Evolutionary conservation across 2,113 vertebrate species (phyloP).

Genomic region (Thinocorus orbignyianus): DNA sequence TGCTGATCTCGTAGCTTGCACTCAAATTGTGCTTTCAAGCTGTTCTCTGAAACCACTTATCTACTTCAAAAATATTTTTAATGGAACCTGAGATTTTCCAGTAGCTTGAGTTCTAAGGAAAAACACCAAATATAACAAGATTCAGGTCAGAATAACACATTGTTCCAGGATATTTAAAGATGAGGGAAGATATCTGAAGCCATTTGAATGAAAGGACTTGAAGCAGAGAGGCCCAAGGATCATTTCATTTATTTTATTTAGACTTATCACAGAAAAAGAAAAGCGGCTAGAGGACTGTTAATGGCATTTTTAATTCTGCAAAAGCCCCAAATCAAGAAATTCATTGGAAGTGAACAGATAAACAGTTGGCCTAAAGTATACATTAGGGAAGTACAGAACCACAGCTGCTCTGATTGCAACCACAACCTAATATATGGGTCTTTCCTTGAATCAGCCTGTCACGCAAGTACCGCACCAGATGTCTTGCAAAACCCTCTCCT

Average conservation of each 20-base stretch:
- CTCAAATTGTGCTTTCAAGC: not conserved
- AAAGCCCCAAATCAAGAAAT: not conserved
- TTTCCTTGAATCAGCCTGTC: not conserved
- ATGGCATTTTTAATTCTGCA: not conserved
- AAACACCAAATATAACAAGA: not conserved
- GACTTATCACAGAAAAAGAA: not conserved
- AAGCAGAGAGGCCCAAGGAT: not conserved
- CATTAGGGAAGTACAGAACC: not conserved
- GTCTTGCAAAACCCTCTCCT: not conserved
- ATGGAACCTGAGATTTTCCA: not conserved
- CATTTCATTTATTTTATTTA: not conserved
- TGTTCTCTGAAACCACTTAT: constrained; percentile 12
- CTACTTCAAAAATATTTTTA: constrained; percentile 8
- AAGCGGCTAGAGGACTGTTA: not conserved
- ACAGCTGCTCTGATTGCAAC: not conserved
- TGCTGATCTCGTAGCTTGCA: not conserved
- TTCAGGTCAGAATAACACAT: not conserved
- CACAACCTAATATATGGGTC: not conserved
- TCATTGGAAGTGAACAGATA: not conserved
- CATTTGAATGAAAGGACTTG: not conserved
- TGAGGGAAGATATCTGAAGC: not conserved
- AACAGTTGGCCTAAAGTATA: not conserved
- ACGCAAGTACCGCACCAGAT: not conserved
- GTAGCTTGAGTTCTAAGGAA: not conserved
- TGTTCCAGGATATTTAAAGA: not conserved